Base-by-base conservation (phyloP, 2,888 invertebrate species). In the Dynastes tityus region DNA sequence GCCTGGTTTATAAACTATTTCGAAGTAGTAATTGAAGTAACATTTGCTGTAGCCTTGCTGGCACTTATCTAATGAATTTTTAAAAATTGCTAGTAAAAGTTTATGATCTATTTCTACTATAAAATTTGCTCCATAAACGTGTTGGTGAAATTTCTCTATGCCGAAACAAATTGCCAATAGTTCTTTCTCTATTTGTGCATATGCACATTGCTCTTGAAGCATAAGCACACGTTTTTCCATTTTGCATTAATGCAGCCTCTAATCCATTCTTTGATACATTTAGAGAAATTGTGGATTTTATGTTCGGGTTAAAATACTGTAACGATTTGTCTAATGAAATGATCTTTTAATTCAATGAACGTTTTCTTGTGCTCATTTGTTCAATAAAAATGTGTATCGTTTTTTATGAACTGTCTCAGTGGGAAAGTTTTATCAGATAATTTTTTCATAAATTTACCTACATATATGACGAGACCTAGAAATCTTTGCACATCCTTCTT, bases 121-220 rank as follows among this genome's bases (percentile, higher is more conserved):
- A 13, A 85, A 76, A 63, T 71, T 63, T 81, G 73, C 80, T 11
- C 83, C 84, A 78, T 77, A 84, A 40, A 84, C 29, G 80, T 83
- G 85, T 63, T 83, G 82, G 58, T 82, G 51, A 79, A 84, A 85
- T 81, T 77, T 83, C 11, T 58, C 40, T 8, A 61, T 16, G 2
- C 80, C 78, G 64, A 76, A 81, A 6, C 80, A 63, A 40, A 85
- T 82, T 16, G 84, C 85, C 37, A 82, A 65, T 67, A 82, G 68
- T 70, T 85, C 84, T 78, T 84, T 85, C 73, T 84, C 83, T 32
- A 85, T 84, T 78, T 86, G 84, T 40, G 84, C 83, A 76, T 85
- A 85, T 6, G 64, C 77, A 84, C 51, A 85, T 65, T 3, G 84
- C 70, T 73, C 80, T 80, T 9, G 84, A 85, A 5, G 82, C 83